Conservation (phyloP, 2,888 invertebrate species). For the Eupsilia transversa region DNA sequence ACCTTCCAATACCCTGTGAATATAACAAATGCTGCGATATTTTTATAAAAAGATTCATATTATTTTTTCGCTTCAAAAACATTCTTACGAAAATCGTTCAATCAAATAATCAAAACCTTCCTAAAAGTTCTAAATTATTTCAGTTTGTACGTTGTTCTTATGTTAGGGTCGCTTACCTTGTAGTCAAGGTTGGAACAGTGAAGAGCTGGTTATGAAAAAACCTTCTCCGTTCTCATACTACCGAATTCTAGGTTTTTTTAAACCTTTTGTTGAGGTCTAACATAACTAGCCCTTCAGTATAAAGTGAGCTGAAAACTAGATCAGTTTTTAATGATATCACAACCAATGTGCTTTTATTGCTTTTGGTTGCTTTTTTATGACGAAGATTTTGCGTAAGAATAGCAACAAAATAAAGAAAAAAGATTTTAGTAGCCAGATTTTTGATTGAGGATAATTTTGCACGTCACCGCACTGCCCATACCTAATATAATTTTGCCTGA, state of each 20-base stretch:
- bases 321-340: not conserved
- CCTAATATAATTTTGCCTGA: constrained; percentile 17
- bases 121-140: not conserved
- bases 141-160: no score
- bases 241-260: not conserved
- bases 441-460: not conserved
- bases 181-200: not conserved
- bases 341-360: not conserved
- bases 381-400: not conserved
- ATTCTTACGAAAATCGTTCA: not conserved
- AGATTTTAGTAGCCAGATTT: not conserved
- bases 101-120: not conserved
- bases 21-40: not conserved
- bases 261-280: not conserved
- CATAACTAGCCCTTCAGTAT: not conserved
- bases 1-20: not conserved
- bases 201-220: not conserved
- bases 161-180: not conserved
- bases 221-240: not conserved
- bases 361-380: not conserved
- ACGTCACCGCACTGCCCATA: constrained; percentile 1
- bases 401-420: not conserved
- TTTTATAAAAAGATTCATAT: no score
- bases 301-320: not conserved
- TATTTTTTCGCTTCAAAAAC: not conserved